Evolutionary conservation across 2,888 invertebrate species (phyloP).

Genomic region (Luperina nickerlii): DNA sequence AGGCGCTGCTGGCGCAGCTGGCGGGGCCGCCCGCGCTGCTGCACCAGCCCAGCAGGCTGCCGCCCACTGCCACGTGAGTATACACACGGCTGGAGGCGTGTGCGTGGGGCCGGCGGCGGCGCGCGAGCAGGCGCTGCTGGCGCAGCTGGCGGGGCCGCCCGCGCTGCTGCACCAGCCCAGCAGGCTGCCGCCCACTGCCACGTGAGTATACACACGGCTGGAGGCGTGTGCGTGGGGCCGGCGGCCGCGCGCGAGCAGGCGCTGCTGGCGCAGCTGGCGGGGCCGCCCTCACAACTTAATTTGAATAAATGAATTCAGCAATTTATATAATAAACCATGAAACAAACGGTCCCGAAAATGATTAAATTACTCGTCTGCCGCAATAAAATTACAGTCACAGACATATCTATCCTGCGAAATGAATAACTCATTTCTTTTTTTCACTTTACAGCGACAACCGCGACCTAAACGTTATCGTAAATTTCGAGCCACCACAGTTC

Average conservation of each 20-base stretch:
- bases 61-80: constrained; percentile 65
- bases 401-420: too few species aligned
- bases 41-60: constrained; percentile 56
- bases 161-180: too few species aligned
- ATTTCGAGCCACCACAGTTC: constrained; percentile 92
- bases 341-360: not conserved
- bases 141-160: too few species aligned
- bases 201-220: constrained; percentile 66
- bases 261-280: too few species aligned
- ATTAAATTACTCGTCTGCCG: not conserved
- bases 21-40: constrained; percentile 80
- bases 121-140: too few species aligned
- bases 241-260: too few species aligned
- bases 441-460: constrained; percentile 92
- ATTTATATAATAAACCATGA: not conserved
- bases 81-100: too few species aligned
- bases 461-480: constrained; percentile 93
- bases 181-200: constrained; percentile 57
- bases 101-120: too few species aligned
- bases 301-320: not conserved
- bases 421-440: not conserved
- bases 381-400: not conserved
- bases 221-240: too few species aligned
- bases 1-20: constrained; percentile 92
- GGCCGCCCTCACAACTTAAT: not conserved